Percentiles rank a stretch among this genome's conserved stretches.
Conservation (phyloP, 2,888 invertebrate genomes). For the Lagria hirta region DNA sequence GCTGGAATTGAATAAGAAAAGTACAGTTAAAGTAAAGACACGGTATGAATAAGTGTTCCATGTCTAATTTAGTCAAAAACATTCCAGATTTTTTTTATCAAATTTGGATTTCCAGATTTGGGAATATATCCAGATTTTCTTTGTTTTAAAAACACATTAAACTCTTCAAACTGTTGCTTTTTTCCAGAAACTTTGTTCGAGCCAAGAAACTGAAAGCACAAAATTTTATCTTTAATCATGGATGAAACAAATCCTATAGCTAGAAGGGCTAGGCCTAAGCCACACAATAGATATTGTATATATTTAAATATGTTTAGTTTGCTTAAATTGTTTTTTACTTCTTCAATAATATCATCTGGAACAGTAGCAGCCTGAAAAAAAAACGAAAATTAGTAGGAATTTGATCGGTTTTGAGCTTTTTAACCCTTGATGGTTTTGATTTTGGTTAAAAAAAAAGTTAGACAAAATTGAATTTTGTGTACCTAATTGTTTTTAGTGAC, state of each 20-base stretch:
- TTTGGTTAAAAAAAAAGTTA: not conserved
- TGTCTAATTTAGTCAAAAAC: too few relatives aligned
- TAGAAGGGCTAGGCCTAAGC: conserved; percentile 1
- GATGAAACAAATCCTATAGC: conserved; percentile 6
- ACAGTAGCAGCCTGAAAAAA: conserved; percentile 34
- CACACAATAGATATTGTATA: conserved; percentile 9
- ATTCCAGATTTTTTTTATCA: too few relatives aligned
- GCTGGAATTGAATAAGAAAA: too few relatives aligned
- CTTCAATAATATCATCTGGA: conserved; percentile 18
- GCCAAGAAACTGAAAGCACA: too few relatives aligned
- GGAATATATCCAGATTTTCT: too few relatives aligned
- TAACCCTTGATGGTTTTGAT: not conserved
- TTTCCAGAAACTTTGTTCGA: too few relatives aligned
- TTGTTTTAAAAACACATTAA: too few relatives aligned
- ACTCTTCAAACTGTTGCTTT: too few relatives aligned
- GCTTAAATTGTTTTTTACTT: conserved; percentile 11
- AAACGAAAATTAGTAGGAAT: conserved; percentile 1
- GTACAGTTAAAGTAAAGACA: too few relatives aligned
- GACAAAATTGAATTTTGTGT: not conserved
- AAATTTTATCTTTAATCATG: conserved; percentile 15
- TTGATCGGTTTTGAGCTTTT: not conserved
- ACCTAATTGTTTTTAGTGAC: not conserved
- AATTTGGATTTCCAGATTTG: too few relatives aligned
- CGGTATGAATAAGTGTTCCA: too few relatives aligned
- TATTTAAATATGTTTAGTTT: conserved; percentile 12